Evolutionary conservation across 2,113 vertebrate genomes (phyloP), one percentile per base, ranked within the genome.

Genomic region (Platysteira castanea): DNA sequence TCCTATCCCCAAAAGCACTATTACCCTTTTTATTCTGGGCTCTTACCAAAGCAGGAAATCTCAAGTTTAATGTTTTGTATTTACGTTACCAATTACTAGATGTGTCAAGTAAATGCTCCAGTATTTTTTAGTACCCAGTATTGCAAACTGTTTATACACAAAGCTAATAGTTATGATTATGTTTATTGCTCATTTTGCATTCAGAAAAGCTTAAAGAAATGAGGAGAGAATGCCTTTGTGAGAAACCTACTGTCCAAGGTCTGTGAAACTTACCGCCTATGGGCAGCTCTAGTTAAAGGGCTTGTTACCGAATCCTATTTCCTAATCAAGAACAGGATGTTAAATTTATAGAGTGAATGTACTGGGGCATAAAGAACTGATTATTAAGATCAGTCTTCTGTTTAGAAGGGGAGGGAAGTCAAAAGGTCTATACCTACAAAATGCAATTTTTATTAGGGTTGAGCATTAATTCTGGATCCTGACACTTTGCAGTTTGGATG

Each of bases 401-500:
- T 84, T 85, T 93, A 90, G 64, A 71, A 92, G 37, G 30, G 18
- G 33, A 64, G 22, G n/a, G 30, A 68, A 77, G 56, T 64, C 60
- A 96, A 91, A 93, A 41, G 17, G 14, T 83, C 8, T 69, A 16
- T 37, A 90, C 41, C 24, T 93, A 82, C 57, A 85, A 95, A 92
- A 92, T 49, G 18, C 19, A 82, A 65, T 95, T 96, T 95, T 90
- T 92, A 70, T 93, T n/a, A 96, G 69, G 74, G n/a, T 76, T 82
- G 82, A 77, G 56, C n/a, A 95, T 96, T 97, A 83, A 95, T 98
- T 94, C 93, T 91, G 64, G 50, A 92, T 94, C 13, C 33, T 81
- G 67, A 35, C 50, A 93, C 37, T 84, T 81, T 73, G 31, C 59
- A 67, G 77, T 73, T 97, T 83, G 77, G 68, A 83, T 90, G 74